Evolutionary conservation across 2,113 vertebrate genomes (phyloP), one percentile per base, ranked within the genome.

Genomic region (Ornithorhynchus anatinus): DNA sequence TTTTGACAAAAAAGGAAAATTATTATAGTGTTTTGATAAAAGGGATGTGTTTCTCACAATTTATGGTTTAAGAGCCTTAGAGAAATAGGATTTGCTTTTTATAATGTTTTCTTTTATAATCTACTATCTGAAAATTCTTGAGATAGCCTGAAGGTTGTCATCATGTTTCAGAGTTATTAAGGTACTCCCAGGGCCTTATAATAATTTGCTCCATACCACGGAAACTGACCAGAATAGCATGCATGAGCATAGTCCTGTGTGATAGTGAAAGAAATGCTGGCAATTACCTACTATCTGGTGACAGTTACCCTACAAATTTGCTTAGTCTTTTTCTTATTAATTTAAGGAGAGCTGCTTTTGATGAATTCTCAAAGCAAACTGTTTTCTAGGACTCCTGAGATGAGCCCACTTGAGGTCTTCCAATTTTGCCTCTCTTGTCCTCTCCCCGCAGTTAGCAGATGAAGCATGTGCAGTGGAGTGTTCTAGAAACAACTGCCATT

Each of bases 291-390:
- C 32, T 53, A 23, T 48, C 54, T 17, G 48, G 44, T 20, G 32
- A 16, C 5, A 37, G 1, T 1, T 13, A 50, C 8, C 10, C 4
- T 12, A 33, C 25, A 19, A 65, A 42, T 53, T 65, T 50, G 17
- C 35, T 29, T 10, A 36, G 16, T 7, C 31, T 6, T 36, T 22
- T 51, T 29, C 29, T 12, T 53, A 44, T 37, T 57, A 22, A 19
- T 10, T 67, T 37, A 57, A 50, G 58, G 12, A 8, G 16, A 66
- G 6, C 33, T 7, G 5, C n/a, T 44, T 20, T 29, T 40, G 59
- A 54, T 56, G 44, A 51, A 74, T 45, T 59, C 68, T 31, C 36
- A 64, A 53, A 54, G 58, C 23, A 29, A 44, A 31, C 32, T 45
- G 58, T 53, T 50, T 65, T 63, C n/a, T 52, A 62, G 44, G 12